Evolutionary conservation across 1,140 invertebrate genomes (phyloP).

Genomic region (Atopsyche davidsoni): DNA sequence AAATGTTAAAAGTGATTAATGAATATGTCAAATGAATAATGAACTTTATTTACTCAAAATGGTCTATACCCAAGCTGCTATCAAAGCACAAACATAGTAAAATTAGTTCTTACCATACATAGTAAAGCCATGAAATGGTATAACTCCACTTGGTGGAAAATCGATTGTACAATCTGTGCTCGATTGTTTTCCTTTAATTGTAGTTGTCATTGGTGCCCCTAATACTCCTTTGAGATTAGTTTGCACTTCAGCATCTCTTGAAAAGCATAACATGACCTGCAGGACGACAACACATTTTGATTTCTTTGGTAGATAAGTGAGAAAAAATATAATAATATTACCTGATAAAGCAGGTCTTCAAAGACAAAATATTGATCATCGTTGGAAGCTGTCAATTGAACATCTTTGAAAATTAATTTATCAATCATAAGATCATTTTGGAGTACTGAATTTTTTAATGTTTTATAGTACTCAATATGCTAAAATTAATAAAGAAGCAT

Average conservation of each 20-base stretch:
- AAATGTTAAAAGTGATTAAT: neutral
- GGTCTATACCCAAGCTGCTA: no score
- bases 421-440: conserved; percentile 90
- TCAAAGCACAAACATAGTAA: no score
- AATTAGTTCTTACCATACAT: conserved; percentile 84
- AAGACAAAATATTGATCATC: conserved; percentile 98
- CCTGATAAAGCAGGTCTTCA: conserved; percentile 92
- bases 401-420: conserved; percentile 92
- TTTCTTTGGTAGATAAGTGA: no score
- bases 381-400: conserved; percentile 91
- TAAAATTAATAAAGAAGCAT: conserved; percentile 43
- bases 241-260: conserved; percentile 77
- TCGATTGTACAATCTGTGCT: conserved; percentile 63
- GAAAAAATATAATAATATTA: conserved; percentile 34
- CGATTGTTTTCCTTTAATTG: conserved; percentile 66
- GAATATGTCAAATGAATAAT: no score
- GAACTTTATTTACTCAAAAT: no score
- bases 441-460: conserved; percentile 74
- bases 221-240: conserved; percentile 54
- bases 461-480: conserved; percentile 77
- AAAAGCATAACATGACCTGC: conserved; percentile 88
- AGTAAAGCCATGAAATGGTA: conserved; percentile 94
- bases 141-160: conserved; percentile 89
- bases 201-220: conserved; percentile 56
- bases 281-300: conserved; percentile 22